phyloP scores from a whole-genome alignment of 2,888 invertebrate genomes.

The Rhopalosiphum nymphaeae region DNA sequence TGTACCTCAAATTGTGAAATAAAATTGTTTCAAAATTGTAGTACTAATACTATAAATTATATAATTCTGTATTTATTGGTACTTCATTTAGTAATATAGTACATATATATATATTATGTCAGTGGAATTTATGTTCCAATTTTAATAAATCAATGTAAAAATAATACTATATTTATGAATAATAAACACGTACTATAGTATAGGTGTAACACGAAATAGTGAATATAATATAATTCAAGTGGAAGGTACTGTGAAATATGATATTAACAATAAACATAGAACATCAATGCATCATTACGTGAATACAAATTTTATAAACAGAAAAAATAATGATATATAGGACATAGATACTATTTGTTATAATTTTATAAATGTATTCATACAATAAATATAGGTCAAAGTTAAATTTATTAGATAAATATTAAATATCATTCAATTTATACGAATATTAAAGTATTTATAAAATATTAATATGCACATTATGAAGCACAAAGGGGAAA shows the following conservation, averaged over 20 bases:
- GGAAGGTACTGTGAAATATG: background rate
- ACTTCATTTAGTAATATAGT: background rate
- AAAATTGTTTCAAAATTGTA: background rate
- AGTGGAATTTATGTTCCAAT: background rate
- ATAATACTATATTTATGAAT: background rate
- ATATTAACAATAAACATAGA: background rate
- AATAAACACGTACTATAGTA: background rate
- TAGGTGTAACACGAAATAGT: background rate
- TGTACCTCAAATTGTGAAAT: background rate
- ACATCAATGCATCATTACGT: too few relatives aligned
- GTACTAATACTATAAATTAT: background rate
- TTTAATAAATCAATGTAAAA: background rate
- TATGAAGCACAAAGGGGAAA: background rate
- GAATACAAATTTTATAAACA: too few relatives aligned
- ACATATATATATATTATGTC: background rate
- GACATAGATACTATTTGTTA: background rate
- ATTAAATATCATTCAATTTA: background rate
- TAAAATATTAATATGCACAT: background rate
- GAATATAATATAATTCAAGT: background rate
- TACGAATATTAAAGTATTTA: background rate
- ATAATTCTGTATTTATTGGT: too few relatives aligned
- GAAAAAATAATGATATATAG: background rate
- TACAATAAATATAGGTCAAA: background rate
- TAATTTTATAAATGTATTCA: background rate
- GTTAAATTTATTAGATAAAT: background rate